Conservation (phyloP, 2,113 vertebrate genomes). For the Propithecus coquereli region DNA sequence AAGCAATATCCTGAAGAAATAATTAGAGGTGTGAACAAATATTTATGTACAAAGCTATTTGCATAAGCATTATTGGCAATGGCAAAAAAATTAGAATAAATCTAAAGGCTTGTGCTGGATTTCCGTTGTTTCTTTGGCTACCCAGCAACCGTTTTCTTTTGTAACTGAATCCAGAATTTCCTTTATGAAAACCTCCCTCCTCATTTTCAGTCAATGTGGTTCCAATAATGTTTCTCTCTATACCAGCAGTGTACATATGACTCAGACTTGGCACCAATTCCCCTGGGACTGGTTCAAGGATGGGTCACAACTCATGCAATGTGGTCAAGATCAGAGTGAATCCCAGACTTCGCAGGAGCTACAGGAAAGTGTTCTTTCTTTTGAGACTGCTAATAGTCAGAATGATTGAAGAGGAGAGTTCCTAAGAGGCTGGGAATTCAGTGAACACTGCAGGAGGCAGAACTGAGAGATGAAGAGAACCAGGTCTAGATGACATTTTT, state of each 20-base stretch:
- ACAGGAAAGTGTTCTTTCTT: neutral
- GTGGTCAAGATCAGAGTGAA: neutral
- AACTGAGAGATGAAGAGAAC: neutral
- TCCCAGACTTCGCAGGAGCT: neutral
- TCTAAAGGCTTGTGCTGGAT: neutral
- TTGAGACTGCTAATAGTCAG: neutral
- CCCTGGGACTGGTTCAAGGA: neutral
- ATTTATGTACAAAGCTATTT: neutral
- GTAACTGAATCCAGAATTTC: slow-evolving; percentile 5
- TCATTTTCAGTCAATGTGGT: neutral
- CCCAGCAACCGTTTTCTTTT: neutral
- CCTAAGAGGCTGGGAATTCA: neutral
- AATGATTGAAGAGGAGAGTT: neutral
- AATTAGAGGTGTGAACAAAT: neutral
- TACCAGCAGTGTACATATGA: neutral
- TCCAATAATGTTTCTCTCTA: neutral
- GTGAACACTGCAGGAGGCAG: neutral
- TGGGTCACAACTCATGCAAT: neutral
- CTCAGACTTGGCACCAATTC: neutral
- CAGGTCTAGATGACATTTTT: neutral
- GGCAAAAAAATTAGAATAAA: neutral
- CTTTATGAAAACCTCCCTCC: neutral
- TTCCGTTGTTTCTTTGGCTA: neutral
- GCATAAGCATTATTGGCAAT: neutral
- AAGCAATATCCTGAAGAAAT: neutral